Evolutionary conservation across 2,888 invertebrate species (phyloP), one percentile per base, ranked within the genome.

Genomic region (Ischnus inquisitorius): DNA sequence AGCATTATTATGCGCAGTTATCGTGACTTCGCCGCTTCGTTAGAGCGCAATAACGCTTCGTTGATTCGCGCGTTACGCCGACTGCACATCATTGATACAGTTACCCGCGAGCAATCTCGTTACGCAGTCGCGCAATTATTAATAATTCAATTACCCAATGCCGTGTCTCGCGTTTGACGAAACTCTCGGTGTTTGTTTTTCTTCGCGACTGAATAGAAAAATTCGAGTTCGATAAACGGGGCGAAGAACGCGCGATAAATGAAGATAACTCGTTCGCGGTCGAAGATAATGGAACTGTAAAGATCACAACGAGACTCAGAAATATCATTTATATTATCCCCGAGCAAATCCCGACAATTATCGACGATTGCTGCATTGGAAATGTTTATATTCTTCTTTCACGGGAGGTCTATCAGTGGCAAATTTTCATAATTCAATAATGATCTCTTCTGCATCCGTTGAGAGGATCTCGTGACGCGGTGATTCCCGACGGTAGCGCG

Each of bases 1-100:
- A 25, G 51, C 48, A 2, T 12, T 12, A 68, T 65, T 62, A 41
- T 14, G 46, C 16, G 34, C 22, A 3, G 22, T 60, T 64, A 67
- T 67, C 41, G 41, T 22, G 41, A 57, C 41, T 76, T 43, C 67
- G 41, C 41, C 43, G 72, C 48, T 82, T 82, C 77, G 72, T 82
- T 82, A 82, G 43, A n/a, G 67, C 28, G 39, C 25, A 48, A 67
- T 43, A 68, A 64, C 8, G 54, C 57, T 39, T 71, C 76, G 41
- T 64, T 46, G 43, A 12, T n/a, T 46, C 51, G 28, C 34, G n/a
- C 16, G 41, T 65, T 41, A 12, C 19, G 16, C 3, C 57, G 6
- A 54, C 10, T 64, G 25, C 57, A 41, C 54, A 51, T 69, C 64
- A 76, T 80, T 80, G 41, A 60, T 60, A 34, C 19, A 12, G 60